Conservation (phyloP, 2,888 invertebrate genomes). For the Clistopyga incitator region DNA sequence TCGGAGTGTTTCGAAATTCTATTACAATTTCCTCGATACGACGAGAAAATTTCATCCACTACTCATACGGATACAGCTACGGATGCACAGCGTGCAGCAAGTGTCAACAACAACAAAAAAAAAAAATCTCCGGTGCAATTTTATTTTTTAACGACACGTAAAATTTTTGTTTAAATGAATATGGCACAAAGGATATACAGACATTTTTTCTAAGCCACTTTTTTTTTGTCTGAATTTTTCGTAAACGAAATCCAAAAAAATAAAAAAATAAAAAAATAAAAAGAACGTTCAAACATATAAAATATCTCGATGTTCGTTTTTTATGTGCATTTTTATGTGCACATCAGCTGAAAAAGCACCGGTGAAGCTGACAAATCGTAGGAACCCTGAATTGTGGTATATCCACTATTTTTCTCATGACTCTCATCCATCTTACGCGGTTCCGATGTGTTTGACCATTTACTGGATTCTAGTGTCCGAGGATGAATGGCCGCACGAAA, state of each 20-base stretch:
- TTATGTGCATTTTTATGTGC: not conserved
- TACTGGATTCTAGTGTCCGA: conserved; percentile 25
- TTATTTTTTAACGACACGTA: not conserved
- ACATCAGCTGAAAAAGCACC: not conserved
- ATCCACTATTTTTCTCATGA: not conserved
- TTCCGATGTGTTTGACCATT: conserved; percentile 26
- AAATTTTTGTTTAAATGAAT: not conserved
- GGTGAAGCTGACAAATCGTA: not conserved
- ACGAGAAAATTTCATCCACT: conserved; percentile 23
- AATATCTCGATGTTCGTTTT: no score
- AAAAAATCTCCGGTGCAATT: not conserved
- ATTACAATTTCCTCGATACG: conserved; percentile 47
- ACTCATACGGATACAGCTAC: not conserved
- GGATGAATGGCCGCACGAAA: conserved; percentile 42
- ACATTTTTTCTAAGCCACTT: no score
- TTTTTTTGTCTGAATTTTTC: no score
- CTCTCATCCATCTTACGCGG: conserved; percentile 26
- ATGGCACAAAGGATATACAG: not conserved
- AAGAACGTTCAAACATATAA: no score
- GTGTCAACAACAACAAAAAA: no score
- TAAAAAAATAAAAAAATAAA: no score
- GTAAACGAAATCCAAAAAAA: no score
- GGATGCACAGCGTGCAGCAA: no score
- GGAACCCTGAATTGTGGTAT: not conserved
- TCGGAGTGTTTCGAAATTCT: conserved; percentile 48